These are phyloP conservation scores for Mya arenaria DNA, from an alignment of 1,140 invertebrate species.

Conservation along the genomic window DNA sequence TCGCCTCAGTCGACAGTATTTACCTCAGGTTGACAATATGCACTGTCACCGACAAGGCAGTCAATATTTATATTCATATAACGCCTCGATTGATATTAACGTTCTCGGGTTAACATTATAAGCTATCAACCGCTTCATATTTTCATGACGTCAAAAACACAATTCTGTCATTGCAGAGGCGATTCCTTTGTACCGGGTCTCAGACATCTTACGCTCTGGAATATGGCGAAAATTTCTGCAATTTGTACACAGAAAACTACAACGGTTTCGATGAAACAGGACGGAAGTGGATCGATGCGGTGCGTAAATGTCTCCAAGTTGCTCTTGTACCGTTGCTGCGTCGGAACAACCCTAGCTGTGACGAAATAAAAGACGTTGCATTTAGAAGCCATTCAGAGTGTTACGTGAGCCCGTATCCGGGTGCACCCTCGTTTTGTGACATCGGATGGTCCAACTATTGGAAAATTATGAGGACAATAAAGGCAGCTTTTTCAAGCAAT, in stretches of 20 bases:
- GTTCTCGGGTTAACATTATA: too few species aligned
- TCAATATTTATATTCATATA: too few species aligned
- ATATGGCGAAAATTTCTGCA: slow-evolving; percentile 43
- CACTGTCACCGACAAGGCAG: too few species aligned
- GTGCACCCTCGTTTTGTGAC: slow-evolving; percentile 24
- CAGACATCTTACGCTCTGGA: slow-evolving; percentile 8
- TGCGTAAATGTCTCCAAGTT: slow-evolving; percentile 37
- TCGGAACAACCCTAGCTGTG: background rate
- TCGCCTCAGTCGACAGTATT: too few species aligned
- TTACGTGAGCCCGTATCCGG: background rate
- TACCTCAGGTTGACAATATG: too few species aligned
- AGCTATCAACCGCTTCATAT: too few species aligned
- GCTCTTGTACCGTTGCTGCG: slow-evolving; percentile 19
- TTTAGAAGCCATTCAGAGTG: slow-evolving; percentile 17
- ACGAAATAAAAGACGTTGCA: slow-evolving; percentile 14
- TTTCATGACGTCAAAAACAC: too few species aligned
- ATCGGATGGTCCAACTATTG: background rate
- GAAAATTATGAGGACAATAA: slow-evolving; percentile 29
- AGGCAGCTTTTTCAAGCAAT: slow-evolving; percentile 8
- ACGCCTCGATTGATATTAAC: too few species aligned
- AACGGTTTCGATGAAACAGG: slow-evolving; percentile 5
- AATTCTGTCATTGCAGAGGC: too few species aligned
- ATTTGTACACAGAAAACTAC: slow-evolving; percentile 13
- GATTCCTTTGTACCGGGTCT: background rate
- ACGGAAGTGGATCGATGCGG: slow-evolving; percentile 37